Base-by-base conservation (phyloP, 2,888 invertebrate genomes). In the Netelia fuscicornis region DNA sequence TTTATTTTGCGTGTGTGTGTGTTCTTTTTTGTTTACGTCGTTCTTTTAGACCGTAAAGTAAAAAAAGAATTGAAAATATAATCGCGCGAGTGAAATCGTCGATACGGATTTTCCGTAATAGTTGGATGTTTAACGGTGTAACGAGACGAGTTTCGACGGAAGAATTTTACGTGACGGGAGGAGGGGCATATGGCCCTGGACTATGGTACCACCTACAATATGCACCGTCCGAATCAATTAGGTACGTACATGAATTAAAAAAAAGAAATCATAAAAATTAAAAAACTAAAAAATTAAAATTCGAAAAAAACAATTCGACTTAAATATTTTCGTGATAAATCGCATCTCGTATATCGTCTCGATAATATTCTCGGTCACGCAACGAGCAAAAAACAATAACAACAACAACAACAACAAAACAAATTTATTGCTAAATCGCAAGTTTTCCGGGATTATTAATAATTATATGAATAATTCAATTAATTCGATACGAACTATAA, bases 221-320 rank as follows among this genome's bases (percentile, higher is more conserved):
- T 92, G 92, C 92, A 92, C 91, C 92, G 91, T 83, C 90, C 91
- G 81, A 92, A 92, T 91, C 92, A 91, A 90, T 89, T 92, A 93
- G 93, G 93, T 93, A 91, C 87, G 91, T 91, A 87, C 85, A 42
- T 78, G 72, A 56, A 65, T 20, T 13, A 5, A 6, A 11, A 70
- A 44, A 37, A 67, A 17, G 10, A 68, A 79, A 37, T 20, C 11
- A 54, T 20, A 44, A 20, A 60, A 11, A 68, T 17, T 17, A 70
- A 58, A 20, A 60, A 11, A 68, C 0, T 17, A 70, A 58, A 48
- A 17, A 17, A 17, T 17, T 17, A 48, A 10, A 48, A 11, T 48
- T 13, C 48, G 48, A 8, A 48, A 48, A 48, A 48, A 48, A 48
- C 9, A 48, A 48, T 48, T 48, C 48, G 30, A 11, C 11, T 3